Base-by-base conservation (phyloP, 2,888 invertebrate species). In the Asteroscopus sphinx region DNA sequence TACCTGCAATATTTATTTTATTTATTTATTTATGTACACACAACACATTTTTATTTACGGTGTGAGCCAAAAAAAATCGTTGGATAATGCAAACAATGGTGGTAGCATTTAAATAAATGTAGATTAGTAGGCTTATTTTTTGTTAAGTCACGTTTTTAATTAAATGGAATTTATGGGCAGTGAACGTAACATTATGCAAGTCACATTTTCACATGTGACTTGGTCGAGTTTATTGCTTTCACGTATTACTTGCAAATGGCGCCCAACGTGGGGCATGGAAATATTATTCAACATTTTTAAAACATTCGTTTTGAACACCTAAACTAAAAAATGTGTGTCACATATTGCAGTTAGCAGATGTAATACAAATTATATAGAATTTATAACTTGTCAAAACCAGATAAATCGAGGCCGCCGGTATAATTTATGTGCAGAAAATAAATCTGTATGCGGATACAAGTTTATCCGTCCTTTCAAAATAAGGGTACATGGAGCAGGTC, bases 101-200 rank as follows among this genome's bases (percentile, higher is more conserved):
- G 32, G 53, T 55, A 13, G 25, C 52, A 63, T 63, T 72, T 56
- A 56, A 68, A 64, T 45, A 51, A 66, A 68, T 68, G 71, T 68
- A 63, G 68, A 68, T 73, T 67, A 72, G 52, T 59, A 41, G 46
- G 51, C 40, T 51, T 60, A 52, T 55, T 81, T 75, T 82, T 75
- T 76, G 85, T 79, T 72, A 73, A 85, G 87, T 88, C 88, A 88
- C 88, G 88, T 87, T 88, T 89, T 89, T 89, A 89, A 89, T 89
- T 89, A 88, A 86, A 80, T 76, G 76, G 74, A 82, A 80, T 86
- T 82, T 83, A 85, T 84, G 76, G 82, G 81, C 78, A 77, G 75
- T 73, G 68, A 76, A 80, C 77, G 79, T 76, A 77, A 80, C 80
- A 77, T 80, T 80, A 82, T 85, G 81, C 81, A 79, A 86, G 83